Evolutionary conservation across 2,888 invertebrate species (phyloP).

Genomic region (Biston stratarius): DNA sequence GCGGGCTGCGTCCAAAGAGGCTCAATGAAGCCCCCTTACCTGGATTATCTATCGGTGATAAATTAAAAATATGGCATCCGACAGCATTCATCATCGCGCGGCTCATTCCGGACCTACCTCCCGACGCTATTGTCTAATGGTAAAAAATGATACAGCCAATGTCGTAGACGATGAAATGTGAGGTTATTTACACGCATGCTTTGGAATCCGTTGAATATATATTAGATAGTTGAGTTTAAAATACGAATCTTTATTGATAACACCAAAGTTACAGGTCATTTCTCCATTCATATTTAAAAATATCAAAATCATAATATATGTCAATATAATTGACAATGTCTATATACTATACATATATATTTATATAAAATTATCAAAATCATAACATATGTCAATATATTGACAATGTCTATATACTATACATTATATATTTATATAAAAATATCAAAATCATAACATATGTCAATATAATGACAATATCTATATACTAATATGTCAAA

Average conservation of each 20-base stretch:
- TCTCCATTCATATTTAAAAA: no score
- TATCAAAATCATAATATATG: no score
- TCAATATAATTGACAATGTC: no score
- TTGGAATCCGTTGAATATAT: conserved; percentile 18
- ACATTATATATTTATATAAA: no score
- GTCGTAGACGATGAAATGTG: conserved; percentile 24
- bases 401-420: no score
- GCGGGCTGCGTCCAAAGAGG: conserved; percentile 59
- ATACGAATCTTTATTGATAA: neutral
- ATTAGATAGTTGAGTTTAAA: neutral
- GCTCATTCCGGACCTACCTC: conserved; percentile 62
- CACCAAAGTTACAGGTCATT: no score
- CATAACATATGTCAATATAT: no score
- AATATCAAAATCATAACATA: no score
- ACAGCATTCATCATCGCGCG: conserved; percentile 80
- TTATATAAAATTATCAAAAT: no score
- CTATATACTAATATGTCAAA: no score
- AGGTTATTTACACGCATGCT: conserved; percentile 31
- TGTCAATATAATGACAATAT: no score
- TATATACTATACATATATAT: no score
- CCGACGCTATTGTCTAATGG: conserved; percentile 58
- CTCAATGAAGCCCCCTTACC: conserved; percentile 82
- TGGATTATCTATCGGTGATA: conserved; percentile 82
- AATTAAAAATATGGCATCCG: conserved; percentile 84
- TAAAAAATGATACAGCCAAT: conserved; percentile 52